Conservation (phyloP, 2,797 vertebrate genomes). For the Onychomys arenicola region DNA sequence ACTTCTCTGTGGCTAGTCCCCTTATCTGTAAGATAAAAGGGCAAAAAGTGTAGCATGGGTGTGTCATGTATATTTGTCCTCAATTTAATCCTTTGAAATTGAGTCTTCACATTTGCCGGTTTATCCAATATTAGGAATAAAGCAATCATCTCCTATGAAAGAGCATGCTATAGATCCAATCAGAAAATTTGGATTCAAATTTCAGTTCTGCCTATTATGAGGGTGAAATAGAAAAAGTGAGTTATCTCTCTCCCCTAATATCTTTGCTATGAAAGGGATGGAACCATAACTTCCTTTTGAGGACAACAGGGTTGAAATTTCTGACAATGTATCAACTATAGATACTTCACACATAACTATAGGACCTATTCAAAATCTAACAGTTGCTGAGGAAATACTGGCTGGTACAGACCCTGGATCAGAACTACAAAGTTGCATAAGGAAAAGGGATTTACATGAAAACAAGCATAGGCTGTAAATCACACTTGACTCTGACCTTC, state of each 20-base stretch:
- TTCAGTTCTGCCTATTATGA: background rate
- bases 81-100: background rate
- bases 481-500: background rate
- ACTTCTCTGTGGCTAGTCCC: background rate
- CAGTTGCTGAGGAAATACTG: background rate
- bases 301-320: background rate
- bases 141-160: background rate
- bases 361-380: background rate
- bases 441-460: background rate
- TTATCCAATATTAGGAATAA: slow-evolving; percentile 8
- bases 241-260: background rate
- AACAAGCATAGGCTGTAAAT: background rate
- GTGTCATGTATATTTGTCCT: background rate
- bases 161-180: background rate
- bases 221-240: background rate
- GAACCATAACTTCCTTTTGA: background rate
- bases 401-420: background rate
- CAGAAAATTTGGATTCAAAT: slow-evolving; percentile 39
- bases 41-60: background rate
- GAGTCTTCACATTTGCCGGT: background rate
- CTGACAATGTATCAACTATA: background rate
- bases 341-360: background rate
- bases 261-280: background rate
- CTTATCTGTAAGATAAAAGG: background rate
- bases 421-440: background rate